Percentiles rank a stretch among this genome's conserved stretches.
Conservation (phyloP, 30 jellyfish, hydroid and myxozoan species). For the Aurelia aurita region DNA sequence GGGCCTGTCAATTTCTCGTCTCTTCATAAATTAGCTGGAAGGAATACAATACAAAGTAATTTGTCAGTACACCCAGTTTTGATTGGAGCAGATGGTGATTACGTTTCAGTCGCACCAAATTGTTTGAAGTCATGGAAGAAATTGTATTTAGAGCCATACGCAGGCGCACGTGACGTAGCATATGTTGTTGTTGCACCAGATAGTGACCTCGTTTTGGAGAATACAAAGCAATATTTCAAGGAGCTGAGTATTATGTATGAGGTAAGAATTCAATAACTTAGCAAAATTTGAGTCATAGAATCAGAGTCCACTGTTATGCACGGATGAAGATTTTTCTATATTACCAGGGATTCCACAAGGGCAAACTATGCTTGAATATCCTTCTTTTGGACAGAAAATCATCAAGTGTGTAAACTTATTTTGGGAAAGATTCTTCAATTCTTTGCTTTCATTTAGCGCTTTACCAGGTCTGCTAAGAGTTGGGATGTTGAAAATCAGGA, state of each 20-base stretch:
- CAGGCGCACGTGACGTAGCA: constrained; percentile 94
- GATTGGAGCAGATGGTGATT: constrained; percentile 89
- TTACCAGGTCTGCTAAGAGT: too few relatives aligned
- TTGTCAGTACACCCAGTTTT: constrained; percentile 71
- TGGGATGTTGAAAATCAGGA: too few relatives aligned
- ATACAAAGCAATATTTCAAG: constrained; percentile 88
- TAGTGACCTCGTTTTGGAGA: constrained; percentile 83
- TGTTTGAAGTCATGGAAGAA: constrained; percentile 84
- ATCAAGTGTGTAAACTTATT: too few relatives aligned
- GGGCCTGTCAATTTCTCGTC: constrained; percentile 83
- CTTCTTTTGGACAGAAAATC: too few relatives aligned
- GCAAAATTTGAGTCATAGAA: neutral
- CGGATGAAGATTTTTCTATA: too few relatives aligned
- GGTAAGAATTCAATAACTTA: constrained; percentile 45
- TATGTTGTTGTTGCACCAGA: constrained; percentile 97
- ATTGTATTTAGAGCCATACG: constrained; percentile 89
- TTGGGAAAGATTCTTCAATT: too few relatives aligned
- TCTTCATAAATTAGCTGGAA: constrained; percentile 68
- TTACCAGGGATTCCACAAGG: too few relatives aligned
- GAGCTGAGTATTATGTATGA: constrained; percentile 89
- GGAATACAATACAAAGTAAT: constrained; percentile 66
- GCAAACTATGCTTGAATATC: too few relatives aligned
- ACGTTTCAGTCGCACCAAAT: constrained; percentile 87
- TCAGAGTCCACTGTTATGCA: too few relatives aligned
- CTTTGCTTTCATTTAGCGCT: too few relatives aligned